Conservation (phyloP, 2,797 vertebrate species). For the Eulemur coronatus region DNA sequence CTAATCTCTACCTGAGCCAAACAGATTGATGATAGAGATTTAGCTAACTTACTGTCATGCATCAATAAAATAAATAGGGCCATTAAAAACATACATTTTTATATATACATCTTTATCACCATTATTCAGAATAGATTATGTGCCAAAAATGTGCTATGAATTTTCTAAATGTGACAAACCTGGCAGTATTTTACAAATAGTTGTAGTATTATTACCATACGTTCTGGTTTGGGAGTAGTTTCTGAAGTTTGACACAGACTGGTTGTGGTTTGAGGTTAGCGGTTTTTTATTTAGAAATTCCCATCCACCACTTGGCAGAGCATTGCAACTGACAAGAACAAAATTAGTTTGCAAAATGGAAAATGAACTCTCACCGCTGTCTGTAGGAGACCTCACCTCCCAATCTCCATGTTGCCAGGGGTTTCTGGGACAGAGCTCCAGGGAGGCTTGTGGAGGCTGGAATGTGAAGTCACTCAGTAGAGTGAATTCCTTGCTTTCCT, state of each 20-base stretch:
- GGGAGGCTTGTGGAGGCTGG: background rate
- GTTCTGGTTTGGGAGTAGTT: slow-evolving; percentile 43
- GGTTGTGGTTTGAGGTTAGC: slow-evolving; percentile 81
- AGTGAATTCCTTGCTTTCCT: background rate
- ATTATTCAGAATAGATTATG: slow-evolving; percentile 54
- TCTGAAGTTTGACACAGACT: slow-evolving; percentile 69
- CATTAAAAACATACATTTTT: slow-evolving; percentile 59
- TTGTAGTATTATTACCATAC: slow-evolving; percentile 57
- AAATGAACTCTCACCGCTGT: slow-evolving; percentile 65
- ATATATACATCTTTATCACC: slow-evolving; percentile 61
- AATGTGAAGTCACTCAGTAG: background rate
- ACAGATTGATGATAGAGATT: background rate
- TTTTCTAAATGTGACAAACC: slow-evolving; percentile 65
- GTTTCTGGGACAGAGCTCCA: background rate
- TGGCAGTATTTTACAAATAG: slow-evolving; percentile 71
- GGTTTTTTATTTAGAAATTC: slow-evolving; percentile 81
- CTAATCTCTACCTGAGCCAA: background rate
- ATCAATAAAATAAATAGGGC: slow-evolving; percentile 60
- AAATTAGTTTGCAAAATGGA: slow-evolving; percentile 75
- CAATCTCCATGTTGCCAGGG: background rate
- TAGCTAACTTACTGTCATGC: slow-evolving; percentile 56
- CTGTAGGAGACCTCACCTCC: slow-evolving; percentile 44
- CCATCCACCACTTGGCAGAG: slow-evolving; percentile 80
- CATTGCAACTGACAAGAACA: slow-evolving; percentile 76
- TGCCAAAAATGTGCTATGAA: slow-evolving; percentile 73